Base-by-base conservation (phyloP, 2,797 vertebrate genomes). In the Spondyliosoma cantharus region DNA sequence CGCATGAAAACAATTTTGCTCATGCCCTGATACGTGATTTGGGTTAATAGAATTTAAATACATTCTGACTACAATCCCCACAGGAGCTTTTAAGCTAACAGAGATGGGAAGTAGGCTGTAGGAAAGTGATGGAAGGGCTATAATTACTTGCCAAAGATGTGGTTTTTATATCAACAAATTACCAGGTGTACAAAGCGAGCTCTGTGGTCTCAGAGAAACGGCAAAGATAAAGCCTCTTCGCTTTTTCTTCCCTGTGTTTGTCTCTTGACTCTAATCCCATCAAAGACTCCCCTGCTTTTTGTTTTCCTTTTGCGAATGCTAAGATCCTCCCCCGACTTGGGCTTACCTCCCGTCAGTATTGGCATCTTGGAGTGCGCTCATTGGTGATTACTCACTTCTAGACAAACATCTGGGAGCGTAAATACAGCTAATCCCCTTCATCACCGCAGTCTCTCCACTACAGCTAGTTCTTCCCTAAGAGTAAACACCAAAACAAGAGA, bases 241-340 rank as follows among this genome's bases (percentile, higher is more conserved):
- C 69, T 70, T 82, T 86, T 85, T 76, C 79, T 83, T 81, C 79
- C 74, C n/a, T n/a, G 24, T 86, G 83, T 91, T 87, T 91, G 82
- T 89, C 87, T 89, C 84, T 85, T 78, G 78, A 84, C 88, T 87
- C 80, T 93, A 92, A 94, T 93, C 91, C 91, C 89, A 88, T 92
- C 93, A 93, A 93, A 93, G 88, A 76, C 78, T 90, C 75, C 68
- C 68, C 58, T 82, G 88, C 78, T 78, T 89, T 89, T 89, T 87
- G 69, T 88, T 90, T 90, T 87, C 73, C 61, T 78, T 74, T 79
- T 74, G 25, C 15, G 32, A 78, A 88, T 59, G 76, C 76, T 62
- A 46, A 91, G 65, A 88, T 84, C 80, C 80, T 78, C 74, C 68
- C 60, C 86, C 62, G 15, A 87, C 65, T 80, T 53, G 58, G 78